Base-by-base conservation (phyloP, 2,113 vertebrate species). In the Eulemur rufifrons region DNA sequence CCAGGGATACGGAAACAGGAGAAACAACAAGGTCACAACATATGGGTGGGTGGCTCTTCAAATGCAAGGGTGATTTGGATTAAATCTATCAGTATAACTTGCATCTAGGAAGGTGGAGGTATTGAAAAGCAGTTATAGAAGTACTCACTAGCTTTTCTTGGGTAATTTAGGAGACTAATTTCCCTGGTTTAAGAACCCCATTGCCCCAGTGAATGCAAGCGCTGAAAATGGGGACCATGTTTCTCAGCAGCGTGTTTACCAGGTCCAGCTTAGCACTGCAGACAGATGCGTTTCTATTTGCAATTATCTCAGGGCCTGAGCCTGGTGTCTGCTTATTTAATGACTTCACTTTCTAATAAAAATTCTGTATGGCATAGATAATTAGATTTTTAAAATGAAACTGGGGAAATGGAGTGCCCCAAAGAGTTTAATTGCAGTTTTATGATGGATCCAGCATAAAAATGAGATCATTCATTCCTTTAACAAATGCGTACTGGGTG, bases 321-420 rank as follows among this genome's bases (percentile, higher is more conserved):
- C 83, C 93, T 96, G 81, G 37, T 96, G 91, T 96, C 96, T 96
- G 96, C 83, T 97, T 95, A 80, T 92, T 97, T 97, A 97, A 97
- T 97, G 95, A 97, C 89, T 97, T 97, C 94, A 91, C 92, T 97
- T 97, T 95, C 97, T 95, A 96, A 97, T 97, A 96, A 96, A 92
- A 97, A 97, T 96, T 91, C 96, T 84, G 37, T 42, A 89, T 76
- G 96, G 92, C 87, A 69, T 81, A 91, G 96, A 93, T 97, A 98
- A 97, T 98, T 96, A 95, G 94, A 97, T 97, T 80, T 97, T 97
- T 97, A 39, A 96, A 95, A 97, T 95, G 96, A 97, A 97, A 91
- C 94, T 74, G 56, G 95, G 91, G 95, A 97, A 83, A 94, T 66
- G 52, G 64, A 76, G 32, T 81, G 80, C 73, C 96, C 83, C 64